Percentiles rank a stretch among this genome's conserved stretches.
These are phyloP conservation scores for Lobophora halterata DNA, from an alignment of 2,888 invertebrate genomes.

Conservation along the genomic window DNA sequence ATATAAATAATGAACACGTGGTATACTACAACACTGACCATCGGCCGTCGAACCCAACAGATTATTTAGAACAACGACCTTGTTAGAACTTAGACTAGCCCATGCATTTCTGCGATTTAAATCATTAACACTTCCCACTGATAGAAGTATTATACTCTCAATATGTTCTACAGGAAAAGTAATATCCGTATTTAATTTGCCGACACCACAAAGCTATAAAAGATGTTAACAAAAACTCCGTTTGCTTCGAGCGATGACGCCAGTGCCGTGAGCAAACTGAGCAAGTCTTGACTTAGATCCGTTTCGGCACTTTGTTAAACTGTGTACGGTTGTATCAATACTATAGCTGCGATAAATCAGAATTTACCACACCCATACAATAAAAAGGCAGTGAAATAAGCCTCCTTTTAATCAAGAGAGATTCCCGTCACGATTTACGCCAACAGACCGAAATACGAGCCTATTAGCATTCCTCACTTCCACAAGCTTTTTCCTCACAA, in stretches of 20 bases:
- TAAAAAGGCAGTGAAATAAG: slow-evolving; percentile 11
- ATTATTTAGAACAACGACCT: slow-evolving; percentile 73
- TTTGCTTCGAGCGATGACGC: slow-evolving; percentile 45
- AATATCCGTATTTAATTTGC: slow-evolving; percentile 24
- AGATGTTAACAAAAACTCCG: slow-evolving; percentile 26
- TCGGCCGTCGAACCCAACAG: slow-evolving; percentile 72
- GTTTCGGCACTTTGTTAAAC: slow-evolving; percentile 35
- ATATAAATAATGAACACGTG: slow-evolving; percentile 35
- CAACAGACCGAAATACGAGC: slow-evolving; percentile 17
- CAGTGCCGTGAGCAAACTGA: slow-evolving; percentile 39
- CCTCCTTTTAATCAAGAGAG: slow-evolving; percentile 10
- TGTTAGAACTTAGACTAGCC: slow-evolving; percentile 40
- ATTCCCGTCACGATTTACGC: slow-evolving; percentile 7
- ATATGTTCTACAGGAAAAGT: slow-evolving; percentile 5
- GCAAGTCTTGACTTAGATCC: slow-evolving; percentile 39
- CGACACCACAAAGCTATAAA: slow-evolving; percentile 15
- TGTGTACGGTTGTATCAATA: slow-evolving; percentile 20
- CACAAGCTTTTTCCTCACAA: slow-evolving; percentile 43
- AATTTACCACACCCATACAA: slow-evolving; percentile 10
- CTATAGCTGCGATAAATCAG: slow-evolving; percentile 13
- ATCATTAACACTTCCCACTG: slow-evolving; percentile 8
- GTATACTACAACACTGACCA: slow-evolving; percentile 34
- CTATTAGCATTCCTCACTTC: slow-evolving; percentile 29
- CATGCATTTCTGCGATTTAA: slow-evolving; percentile 24
- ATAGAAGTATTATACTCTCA: neutral